Percentiles rank a stretch among this genome's conserved stretches.
Evolutionary conservation across 2,888 invertebrate genomes (phyloP).

Genomic region (Notocelia uddmanniana): DNA sequence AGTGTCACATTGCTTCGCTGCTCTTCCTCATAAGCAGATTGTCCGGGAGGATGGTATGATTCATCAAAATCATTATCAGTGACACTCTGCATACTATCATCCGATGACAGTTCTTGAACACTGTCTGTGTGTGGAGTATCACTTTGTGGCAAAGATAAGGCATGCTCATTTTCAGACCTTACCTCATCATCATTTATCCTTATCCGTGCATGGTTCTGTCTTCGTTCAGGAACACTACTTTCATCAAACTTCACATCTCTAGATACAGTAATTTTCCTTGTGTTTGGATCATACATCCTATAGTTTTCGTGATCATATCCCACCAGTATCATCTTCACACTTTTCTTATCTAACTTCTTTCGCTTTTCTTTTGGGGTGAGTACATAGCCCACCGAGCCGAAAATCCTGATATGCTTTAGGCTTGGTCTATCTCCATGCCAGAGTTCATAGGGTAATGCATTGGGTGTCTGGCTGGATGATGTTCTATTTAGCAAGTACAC

Average conservation of each 20-base stretch:
- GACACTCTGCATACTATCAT: not conserved
- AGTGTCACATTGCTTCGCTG: not conserved
- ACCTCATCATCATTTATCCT: not conserved
- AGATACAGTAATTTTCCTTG: slow-evolving; percentile 47
- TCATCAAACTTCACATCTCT: slow-evolving; percentile 56
- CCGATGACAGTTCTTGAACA: not conserved
- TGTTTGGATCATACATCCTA: slow-evolving; percentile 52
- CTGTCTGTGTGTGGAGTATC: not conserved
- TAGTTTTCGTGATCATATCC: slow-evolving; percentile 58
- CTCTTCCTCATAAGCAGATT: not conserved
- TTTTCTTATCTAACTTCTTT: slow-evolving; percentile 52
- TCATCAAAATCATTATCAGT: not conserved
- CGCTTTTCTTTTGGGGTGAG: slow-evolving; percentile 57
- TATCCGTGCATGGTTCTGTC: not conserved
- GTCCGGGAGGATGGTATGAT: not conserved
- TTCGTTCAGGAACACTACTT: slow-evolving; percentile 14
- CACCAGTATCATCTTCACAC: slow-evolving; percentile 52
- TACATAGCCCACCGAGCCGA: slow-evolving; percentile 56
- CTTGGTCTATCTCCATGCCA: slow-evolving; percentile 53
- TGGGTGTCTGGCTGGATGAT: slow-evolving; percentile 52
- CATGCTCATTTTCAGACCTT: not conserved
- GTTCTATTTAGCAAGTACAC: slow-evolving; percentile 60
- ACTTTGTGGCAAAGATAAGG: not conserved
- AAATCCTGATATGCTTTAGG: slow-evolving; percentile 50
- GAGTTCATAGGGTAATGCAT: slow-evolving; percentile 55